A percentile compares a stretch with the other conserved stretches of the same genome.
Evolutionary conservation across 1,140 invertebrate species (phyloP).

Genomic region (Drosophila tani): DNA sequence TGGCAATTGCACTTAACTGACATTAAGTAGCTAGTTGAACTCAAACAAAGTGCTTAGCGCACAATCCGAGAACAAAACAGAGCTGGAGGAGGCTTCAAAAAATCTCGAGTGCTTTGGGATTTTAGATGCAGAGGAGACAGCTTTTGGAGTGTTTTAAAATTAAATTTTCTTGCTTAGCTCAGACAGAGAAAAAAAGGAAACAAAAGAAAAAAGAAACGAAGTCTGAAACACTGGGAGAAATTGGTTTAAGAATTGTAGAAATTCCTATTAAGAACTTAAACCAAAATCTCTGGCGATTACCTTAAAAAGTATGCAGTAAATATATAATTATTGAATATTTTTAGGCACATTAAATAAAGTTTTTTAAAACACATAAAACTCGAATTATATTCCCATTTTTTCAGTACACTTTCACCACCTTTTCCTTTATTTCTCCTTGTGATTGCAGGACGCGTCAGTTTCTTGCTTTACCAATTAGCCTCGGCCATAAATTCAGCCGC

Average conservation of each 20-base stretch:
- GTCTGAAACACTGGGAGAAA: constrained; percentile 6
- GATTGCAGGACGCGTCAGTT: constrained; percentile 61
- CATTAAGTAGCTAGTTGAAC: constrained; percentile 71
- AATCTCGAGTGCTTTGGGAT: constrained; percentile 42
- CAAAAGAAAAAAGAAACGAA: neutral
- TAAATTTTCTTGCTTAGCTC: constrained; percentile 60
- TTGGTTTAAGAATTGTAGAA: neutral
- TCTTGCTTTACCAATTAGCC: constrained; percentile 79
- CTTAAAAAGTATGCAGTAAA: neutral
- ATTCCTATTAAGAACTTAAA: neutral
- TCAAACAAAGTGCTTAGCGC: constrained; percentile 49
- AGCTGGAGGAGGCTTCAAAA: constrained; percentile 30
- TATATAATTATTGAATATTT: too few species aligned
- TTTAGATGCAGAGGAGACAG: constrained; percentile 1
- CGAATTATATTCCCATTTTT: neutral
- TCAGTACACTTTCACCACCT: constrained; percentile 38
- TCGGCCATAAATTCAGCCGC: constrained; percentile 72
- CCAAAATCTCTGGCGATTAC: neutral
- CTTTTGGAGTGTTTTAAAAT: constrained; percentile 48
- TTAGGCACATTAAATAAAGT: too few species aligned
- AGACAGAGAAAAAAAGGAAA: neutral
- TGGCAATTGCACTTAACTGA: constrained; percentile 69
- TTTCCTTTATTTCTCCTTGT: constrained; percentile 12
- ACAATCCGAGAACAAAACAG: constrained; percentile 53
- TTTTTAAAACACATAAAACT: too few species aligned